Conservation (phyloP, 1,140 invertebrate species). For the Pseudachorutes palmiensis region DNA sequence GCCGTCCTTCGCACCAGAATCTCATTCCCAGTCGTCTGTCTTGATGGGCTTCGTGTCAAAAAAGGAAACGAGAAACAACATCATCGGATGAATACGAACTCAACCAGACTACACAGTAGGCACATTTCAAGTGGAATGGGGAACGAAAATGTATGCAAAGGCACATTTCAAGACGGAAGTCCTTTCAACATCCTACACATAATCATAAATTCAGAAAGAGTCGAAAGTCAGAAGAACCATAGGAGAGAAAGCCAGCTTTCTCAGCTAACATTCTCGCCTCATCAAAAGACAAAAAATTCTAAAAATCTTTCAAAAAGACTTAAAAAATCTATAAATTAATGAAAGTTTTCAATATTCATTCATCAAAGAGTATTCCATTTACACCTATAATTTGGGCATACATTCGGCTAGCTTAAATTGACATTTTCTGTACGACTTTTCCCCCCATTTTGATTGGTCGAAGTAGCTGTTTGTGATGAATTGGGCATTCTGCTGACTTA, state of each 20-base stretch:
- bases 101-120: background rate
- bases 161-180: background rate
- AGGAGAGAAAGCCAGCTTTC: background rate
- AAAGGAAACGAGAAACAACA: constrained; percentile 1
- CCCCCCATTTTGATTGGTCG: no score
- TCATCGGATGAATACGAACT: background rate
- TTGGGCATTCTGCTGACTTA: no score
- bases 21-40: background rate
- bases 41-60: background rate
- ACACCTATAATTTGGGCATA: no score
- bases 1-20: background rate
- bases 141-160: no score
- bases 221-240: background rate
- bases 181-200: background rate
- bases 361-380: no score
- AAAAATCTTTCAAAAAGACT: background rate
- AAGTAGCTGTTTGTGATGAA: no score
- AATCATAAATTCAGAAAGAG: background rate
- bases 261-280: background rate
- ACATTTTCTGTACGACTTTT: no score
- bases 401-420: no score
- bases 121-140: background rate
- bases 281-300: background rate
- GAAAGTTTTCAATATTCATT: background rate
- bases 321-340: background rate